These are phyloP conservation scores for Lagocephalus sceleratus DNA, from an alignment of 2,797 vertebrate species.

Conservation along the genomic window DNA sequence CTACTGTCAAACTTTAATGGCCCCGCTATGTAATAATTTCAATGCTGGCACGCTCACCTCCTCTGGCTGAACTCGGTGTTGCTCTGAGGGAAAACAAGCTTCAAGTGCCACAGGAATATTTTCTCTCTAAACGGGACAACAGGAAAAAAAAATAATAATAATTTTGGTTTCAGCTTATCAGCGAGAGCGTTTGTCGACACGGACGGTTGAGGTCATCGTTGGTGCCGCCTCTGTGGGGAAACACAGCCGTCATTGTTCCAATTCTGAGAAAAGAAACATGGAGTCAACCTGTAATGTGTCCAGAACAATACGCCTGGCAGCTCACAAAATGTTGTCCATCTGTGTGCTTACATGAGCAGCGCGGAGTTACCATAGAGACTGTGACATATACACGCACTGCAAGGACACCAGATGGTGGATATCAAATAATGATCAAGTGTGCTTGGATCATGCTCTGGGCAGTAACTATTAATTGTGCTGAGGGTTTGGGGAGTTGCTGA, in stretches of 20 bases:
- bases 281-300: slow-evolving; percentile 38
- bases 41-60: slow-evolving; percentile 75
- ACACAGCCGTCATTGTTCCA: slow-evolving; percentile 50
- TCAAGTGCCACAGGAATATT: slow-evolving; percentile 88
- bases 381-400: slow-evolving; percentile 56
- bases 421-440: slow-evolving; percentile 57
- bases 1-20: no score
- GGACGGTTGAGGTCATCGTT: slow-evolving; percentile 31
- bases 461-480: slow-evolving; percentile 57
- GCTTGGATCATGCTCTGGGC: slow-evolving; percentile 49
- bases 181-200: slow-evolving; percentile 8
- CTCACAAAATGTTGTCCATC: slow-evolving; percentile 52
- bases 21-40: no score
- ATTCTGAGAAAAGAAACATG: slow-evolving; percentile 37
- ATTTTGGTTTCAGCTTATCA: slow-evolving; percentile 15
- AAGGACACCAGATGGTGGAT: slow-evolving; percentile 58
- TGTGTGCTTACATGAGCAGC: slow-evolving; percentile 37
- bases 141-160: slow-evolving; percentile 8
- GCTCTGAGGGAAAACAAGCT: slow-evolving; percentile 89
- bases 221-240: slow-evolving; percentile 22
- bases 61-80: slow-evolving; percentile 81
- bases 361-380: slow-evolving; percentile 51
- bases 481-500: slow-evolving; percentile 65
- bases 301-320: slow-evolving; percentile 45
- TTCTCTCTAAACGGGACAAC: slow-evolving; percentile 78